Evolutionary conservation across 2,113 vertebrate genomes (phyloP).

Genomic region (Spermophilus dauricus): DNA sequence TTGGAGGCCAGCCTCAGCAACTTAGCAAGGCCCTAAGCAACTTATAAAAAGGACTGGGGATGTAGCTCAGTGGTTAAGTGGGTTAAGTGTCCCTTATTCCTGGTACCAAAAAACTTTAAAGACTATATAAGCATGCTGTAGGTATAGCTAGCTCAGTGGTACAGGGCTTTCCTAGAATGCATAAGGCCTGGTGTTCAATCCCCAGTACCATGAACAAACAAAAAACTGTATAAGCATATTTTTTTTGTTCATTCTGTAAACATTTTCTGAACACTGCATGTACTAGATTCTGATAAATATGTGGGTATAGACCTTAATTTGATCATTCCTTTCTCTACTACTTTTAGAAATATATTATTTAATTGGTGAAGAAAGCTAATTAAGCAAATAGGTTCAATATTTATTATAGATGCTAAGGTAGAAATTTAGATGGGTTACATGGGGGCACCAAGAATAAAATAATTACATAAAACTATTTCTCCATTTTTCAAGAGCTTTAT

Average conservation of each 20-base stretch:
- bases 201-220: neutral
- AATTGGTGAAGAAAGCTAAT: conserved; percentile 10
- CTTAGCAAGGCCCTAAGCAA: neutral
- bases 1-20: neutral
- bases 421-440: neutral
- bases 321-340: neutral
- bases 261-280: neutral
- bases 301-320: neutral
- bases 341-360: neutral
- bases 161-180: neutral
- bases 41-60: too few relatives aligned
- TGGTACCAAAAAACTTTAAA: too few relatives aligned
- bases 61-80: too few relatives aligned
- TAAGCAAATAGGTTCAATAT: conserved; percentile 40
- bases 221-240: neutral
- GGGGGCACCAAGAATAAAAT: neutral
- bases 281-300: neutral
- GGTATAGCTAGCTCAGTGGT: too few relatives aligned
- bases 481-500: neutral
- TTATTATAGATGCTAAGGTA: conserved; percentile 2
- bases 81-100: too few relatives aligned
- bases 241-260: neutral
- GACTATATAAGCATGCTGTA: too few relatives aligned
- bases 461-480: neutral
- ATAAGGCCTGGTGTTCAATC: neutral